phyloP scores from a whole-genome alignment of 2,113 vertebrate genomes.

The Indicator indicator region DNA sequence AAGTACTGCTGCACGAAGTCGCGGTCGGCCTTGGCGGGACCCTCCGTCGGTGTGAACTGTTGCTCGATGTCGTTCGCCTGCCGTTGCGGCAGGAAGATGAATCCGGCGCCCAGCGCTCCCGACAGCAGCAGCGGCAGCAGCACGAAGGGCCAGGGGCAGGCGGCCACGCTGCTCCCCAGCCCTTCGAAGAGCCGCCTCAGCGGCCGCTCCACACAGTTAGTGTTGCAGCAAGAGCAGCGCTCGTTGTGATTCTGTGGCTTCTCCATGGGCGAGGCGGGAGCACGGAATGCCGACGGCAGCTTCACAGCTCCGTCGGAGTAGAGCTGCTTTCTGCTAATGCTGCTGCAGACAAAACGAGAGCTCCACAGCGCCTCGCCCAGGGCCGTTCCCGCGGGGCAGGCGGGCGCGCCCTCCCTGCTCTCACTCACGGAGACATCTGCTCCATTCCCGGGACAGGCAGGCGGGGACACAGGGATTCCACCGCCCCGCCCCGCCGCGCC shows the following conservation, averaged over 20 bases:
- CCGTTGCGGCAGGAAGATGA: slow-evolving; percentile 63
- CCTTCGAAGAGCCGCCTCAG: slow-evolving; percentile 66
- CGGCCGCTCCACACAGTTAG: slow-evolving; percentile 43
- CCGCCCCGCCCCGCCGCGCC: background rate
- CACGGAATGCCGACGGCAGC: background rate
- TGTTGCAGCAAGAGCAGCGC: background rate
- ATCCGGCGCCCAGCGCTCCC: slow-evolving; percentile 74
- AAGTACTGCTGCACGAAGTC: slow-evolving; percentile 76
- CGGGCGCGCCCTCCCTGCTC: background rate
- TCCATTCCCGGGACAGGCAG: too few relatives aligned
- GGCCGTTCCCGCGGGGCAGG: background rate
- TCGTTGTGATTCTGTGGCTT: background rate
- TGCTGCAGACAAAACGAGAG: background rate
- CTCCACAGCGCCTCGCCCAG: background rate
- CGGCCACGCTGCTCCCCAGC: slow-evolving; percentile 73
- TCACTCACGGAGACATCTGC: background rate
- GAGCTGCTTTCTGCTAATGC: background rate
- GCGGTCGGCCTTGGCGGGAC: slow-evolving; percentile 81
- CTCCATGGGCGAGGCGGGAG: background rate
- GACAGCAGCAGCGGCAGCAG: slow-evolving; percentile 73
- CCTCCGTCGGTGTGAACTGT: slow-evolving; percentile 81
- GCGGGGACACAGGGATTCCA: background rate
- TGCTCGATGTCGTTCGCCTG: slow-evolving; percentile 76
- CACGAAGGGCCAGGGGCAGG: slow-evolving; percentile 82
- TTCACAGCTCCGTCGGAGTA: background rate